These are phyloP conservation scores for Entelurus aequoreus DNA, from an alignment of 2,113 vertebrate species.

Conservation along the genomic window DNA sequence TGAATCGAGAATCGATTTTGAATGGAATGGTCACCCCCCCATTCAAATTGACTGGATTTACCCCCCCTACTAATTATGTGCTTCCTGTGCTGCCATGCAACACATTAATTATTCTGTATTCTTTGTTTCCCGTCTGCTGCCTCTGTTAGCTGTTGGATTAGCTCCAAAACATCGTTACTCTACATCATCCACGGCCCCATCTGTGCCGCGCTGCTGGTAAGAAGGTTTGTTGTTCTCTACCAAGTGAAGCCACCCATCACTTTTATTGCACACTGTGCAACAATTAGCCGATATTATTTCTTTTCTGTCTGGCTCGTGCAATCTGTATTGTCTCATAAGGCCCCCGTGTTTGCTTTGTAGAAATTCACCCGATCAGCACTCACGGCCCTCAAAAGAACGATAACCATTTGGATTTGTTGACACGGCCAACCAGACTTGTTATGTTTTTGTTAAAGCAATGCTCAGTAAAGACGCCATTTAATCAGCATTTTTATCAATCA, in stretches of 20 bases:
- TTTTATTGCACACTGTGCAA: conserved; percentile 27
- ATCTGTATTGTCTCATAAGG: conserved; percentile 27
- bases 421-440: no score
- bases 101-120: conserved; percentile 1
- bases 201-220: conserved; percentile 91
- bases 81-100: conserved; percentile 1
- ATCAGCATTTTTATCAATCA: neutral
- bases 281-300: conserved; percentile 18
- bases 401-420: no score
- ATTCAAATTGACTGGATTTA: conserved; percentile 1
- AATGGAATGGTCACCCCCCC: no score
- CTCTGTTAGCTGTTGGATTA: conserved; percentile 89
- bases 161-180: conserved; percentile 91
- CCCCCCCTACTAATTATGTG: neutral
- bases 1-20: no score
- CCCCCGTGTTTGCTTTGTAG: conserved; percentile 13
- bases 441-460: neutral
- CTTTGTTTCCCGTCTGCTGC: conserved; percentile 2
- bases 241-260: neutral
- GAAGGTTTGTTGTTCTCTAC: conserved; percentile 18
- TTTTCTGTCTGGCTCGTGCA: conserved; percentile 41
- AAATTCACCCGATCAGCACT: conserved; percentile 36
- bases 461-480: no score
- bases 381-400: neutral
- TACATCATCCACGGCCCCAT: conserved; percentile 98